A percentile compares a stretch with the other conserved stretches of the same genome.
Conservation (phyloP, 2,797 vertebrate species). For the Podargus strigoides region DNA sequence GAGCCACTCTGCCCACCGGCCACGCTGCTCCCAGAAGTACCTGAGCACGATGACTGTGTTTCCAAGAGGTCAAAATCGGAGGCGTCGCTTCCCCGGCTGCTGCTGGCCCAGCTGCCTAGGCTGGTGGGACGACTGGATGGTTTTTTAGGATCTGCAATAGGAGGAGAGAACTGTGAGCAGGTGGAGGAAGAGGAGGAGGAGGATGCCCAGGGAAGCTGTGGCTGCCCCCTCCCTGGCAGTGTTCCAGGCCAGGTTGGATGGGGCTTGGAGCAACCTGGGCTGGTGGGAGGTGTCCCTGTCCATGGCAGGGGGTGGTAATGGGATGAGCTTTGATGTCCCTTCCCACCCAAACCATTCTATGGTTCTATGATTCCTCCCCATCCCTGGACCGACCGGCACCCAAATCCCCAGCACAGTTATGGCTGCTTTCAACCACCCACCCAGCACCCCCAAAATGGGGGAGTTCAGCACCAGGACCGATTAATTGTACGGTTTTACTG, state of each 20-base stretch:
- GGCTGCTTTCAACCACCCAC: background rate
- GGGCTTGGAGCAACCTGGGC: too few species aligned
- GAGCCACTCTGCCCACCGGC: slow-evolving; percentile 78
- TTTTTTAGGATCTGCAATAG: slow-evolving; percentile 84
- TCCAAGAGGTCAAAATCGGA: slow-evolving; percentile 95
- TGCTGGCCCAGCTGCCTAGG: slow-evolving; percentile 89
- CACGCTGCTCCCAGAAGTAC: slow-evolving; percentile 89
- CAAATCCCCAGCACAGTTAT: background rate
- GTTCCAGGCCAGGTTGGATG: too few species aligned
- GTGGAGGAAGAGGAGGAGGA: background rate
- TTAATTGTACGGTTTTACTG: rapidly evolving
- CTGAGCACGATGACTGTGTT: slow-evolving; percentile 90
- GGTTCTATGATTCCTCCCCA: background rate
- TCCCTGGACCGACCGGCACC: background rate
- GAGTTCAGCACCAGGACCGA: rapidly evolving
- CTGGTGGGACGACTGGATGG: slow-evolving; percentile 84
- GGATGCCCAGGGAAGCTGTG: too few species aligned
- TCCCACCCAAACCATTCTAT: too few species aligned
- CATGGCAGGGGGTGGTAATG: too few species aligned
- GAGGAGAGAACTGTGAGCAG: rapidly evolving
- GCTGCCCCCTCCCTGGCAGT: too few species aligned
- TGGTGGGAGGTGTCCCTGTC: too few species aligned
- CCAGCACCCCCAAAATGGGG: background rate
- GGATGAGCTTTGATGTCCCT: too few species aligned
- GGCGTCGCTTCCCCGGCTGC: slow-evolving; percentile 91